Conservation (phyloP, 2,113 vertebrate species). For the Nibea albiflora region DNA sequence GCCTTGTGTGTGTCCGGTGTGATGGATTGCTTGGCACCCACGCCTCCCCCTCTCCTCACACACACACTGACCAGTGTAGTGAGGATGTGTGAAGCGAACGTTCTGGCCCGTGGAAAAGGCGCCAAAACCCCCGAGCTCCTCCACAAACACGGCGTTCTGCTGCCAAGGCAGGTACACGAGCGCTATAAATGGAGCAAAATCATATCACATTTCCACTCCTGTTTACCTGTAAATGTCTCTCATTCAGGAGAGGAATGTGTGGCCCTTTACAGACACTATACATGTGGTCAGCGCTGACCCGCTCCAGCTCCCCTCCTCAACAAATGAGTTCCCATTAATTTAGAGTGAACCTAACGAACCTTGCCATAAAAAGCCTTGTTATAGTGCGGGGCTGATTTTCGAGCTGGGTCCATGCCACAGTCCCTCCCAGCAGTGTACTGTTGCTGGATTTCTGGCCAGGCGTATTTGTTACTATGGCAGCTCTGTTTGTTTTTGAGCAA, state of each 20-base stretch:
- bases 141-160: slow-evolving; percentile 68
- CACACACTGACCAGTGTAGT: slow-evolving; percentile 71
- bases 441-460: slow-evolving; percentile 69
- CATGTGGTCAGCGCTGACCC: slow-evolving; percentile 65
- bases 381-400: slow-evolving; percentile 48
- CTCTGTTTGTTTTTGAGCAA: slow-evolving; percentile 71
- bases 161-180: slow-evolving; percentile 75
- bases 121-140: slow-evolving; percentile 56
- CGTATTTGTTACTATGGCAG: slow-evolving; percentile 78
- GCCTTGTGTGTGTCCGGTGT: slow-evolving; percentile 73
- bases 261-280: slow-evolving; percentile 62
- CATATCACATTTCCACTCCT: slow-evolving; percentile 64
- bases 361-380: slow-evolving; percentile 70
- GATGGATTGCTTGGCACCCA: slow-evolving; percentile 75
- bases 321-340: slow-evolving; percentile 61
- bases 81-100: slow-evolving; percentile 66
- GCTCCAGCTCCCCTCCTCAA: slow-evolving; percentile 51
- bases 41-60: slow-evolving; percentile 51
- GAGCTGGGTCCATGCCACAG: slow-evolving; percentile 44
- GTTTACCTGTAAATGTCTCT: slow-evolving; percentile 75
- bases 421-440: slow-evolving; percentile 66
- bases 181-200: slow-evolving; percentile 76
- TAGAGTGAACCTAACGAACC: slow-evolving; percentile 59
- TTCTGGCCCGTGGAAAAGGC: slow-evolving; percentile 56
- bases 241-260: slow-evolving; percentile 70